A percentile compares a stretch with the other conserved stretches of the same genome.
These are phyloP conservation scores for Xiphophorus couchianus DNA, from an alignment of 2,113 vertebrate species.

Conservation along the genomic window DNA sequence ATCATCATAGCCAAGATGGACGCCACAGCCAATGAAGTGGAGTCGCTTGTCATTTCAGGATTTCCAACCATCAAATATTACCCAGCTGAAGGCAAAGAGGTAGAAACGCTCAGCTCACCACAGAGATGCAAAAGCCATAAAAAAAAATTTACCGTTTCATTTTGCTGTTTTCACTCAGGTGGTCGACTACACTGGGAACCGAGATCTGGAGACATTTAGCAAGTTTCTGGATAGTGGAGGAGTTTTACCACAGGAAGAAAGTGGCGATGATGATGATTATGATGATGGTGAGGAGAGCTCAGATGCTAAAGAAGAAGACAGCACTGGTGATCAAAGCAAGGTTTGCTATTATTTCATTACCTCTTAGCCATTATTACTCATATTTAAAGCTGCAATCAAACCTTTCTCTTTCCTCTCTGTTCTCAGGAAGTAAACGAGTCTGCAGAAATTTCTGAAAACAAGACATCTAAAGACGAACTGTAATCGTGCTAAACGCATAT, in stretches of 20 bases:
- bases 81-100: slow-evolving; percentile 86
- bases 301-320: neutral
- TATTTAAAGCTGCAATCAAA: neutral
- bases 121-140: neutral
- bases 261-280: slow-evolving; percentile 34
- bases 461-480: slow-evolving; percentile 71
- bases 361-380: neutral
- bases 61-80: slow-evolving; percentile 91
- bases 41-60: slow-evolving; percentile 75
- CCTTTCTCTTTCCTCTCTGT: neutral
- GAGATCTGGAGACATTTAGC: slow-evolving; percentile 88
- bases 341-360: slow-evolving; percentile 33
- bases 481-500: slow-evolving; percentile 52
- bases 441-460: slow-evolving; percentile 27
- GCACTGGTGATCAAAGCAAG: slow-evolving; percentile 19
- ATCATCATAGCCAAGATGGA: slow-evolving; percentile 92
- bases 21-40: slow-evolving; percentile 87
- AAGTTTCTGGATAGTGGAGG: slow-evolving; percentile 89
- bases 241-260: slow-evolving; percentile 68
- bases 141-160: neutral
- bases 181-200: slow-evolving; percentile 79
- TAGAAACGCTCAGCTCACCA: slow-evolving; percentile 38
- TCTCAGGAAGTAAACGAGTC: slow-evolving; percentile 50
- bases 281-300: neutral
- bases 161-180: slow-evolving; percentile 69